Conservation (phyloP, 2,797 vertebrate genomes). For the Sparidentex hasta region DNA sequence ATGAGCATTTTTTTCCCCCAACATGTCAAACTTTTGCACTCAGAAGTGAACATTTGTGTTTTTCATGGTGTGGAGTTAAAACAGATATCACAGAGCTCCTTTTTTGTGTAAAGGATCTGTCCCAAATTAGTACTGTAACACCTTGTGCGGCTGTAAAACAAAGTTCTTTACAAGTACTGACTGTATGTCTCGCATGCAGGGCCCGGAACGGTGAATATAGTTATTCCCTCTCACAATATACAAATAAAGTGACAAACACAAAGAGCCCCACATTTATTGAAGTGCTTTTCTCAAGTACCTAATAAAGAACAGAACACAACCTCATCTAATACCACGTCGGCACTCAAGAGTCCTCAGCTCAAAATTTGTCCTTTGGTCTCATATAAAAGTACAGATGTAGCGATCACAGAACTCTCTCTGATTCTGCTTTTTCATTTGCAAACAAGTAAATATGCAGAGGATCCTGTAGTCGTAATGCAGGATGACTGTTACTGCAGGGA, state of each 20-base stretch:
- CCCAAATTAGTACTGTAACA: not conserved
- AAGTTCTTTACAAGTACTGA: not conserved
- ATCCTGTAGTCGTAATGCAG: not conserved
- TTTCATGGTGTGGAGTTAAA: not conserved
- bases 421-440: slow-evolving; percentile 24
- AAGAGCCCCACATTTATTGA: slow-evolving; percentile 32
- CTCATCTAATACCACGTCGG: slow-evolving; percentile 29
- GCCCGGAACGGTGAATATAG: slow-evolving; percentile 13
- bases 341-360: slow-evolving; percentile 17
- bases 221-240: slow-evolving; percentile 26
- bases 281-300: slow-evolving; percentile 35
- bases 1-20: not conserved
- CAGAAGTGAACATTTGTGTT: not conserved
- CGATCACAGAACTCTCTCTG: slow-evolving; percentile 19
- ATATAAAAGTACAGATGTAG: slow-evolving; percentile 29
- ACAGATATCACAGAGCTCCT: not conserved
- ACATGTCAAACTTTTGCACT: not conserved
- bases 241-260: slow-evolving; percentile 42
- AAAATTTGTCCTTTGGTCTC: slow-evolving; percentile 27
- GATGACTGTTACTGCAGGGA: not conserved
- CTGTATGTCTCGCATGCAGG: not conserved
- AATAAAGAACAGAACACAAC: slow-evolving; percentile 38
- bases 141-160: not conserved
- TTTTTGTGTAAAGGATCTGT: slow-evolving; percentile 8
- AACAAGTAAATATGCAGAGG: not conserved